A percentile compares a stretch with the other conserved stretches of the same genome.
Evolutionary conservation across 2,888 invertebrate genomes (phyloP).

Genomic region (Lottia gigantea): DNA sequence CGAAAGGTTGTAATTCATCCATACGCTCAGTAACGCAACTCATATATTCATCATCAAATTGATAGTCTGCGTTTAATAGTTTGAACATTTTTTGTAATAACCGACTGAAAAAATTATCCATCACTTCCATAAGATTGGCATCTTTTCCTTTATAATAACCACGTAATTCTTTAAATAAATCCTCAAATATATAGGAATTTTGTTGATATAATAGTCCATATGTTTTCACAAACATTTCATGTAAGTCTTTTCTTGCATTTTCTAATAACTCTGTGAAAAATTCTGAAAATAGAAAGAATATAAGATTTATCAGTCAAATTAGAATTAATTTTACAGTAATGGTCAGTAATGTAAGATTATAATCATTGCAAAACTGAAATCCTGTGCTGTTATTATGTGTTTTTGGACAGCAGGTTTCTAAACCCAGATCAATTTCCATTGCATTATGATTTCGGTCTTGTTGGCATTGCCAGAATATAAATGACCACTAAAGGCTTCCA

Average conservation of each 20-base stretch:
- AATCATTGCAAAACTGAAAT: too few species aligned
- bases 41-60: conserved; percentile 83
- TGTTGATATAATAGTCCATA: conserved; percentile 95
- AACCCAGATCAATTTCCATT: too few species aligned
- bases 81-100: conserved; percentile 94
- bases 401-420: too few species aligned
- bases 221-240: conserved; percentile 94
- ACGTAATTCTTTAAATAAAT: conserved; percentile 89
- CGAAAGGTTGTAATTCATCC: conserved; percentile 93
- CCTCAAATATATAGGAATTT: conserved; percentile 91
- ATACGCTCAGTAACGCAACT: conserved; percentile 91
- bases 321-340: too few species aligned
- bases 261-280: conserved; percentile 87
- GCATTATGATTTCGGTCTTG: too few species aligned
- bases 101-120: conserved; percentile 92
- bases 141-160: conserved; percentile 80
- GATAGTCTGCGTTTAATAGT: conserved; percentile 89
- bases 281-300: conserved; percentile 73
- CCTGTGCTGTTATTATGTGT: too few species aligned
- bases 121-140: conserved; percentile 84
- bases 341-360: too few species aligned
- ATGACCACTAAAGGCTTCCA: too few species aligned
- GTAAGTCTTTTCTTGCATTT: conserved; percentile 86
- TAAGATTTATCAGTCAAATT: too few species aligned
- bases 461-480: too few species aligned